phyloP scores from a whole-genome alignment of 2,888 invertebrate genomes.

The Rhingia rostrata region DNA sequence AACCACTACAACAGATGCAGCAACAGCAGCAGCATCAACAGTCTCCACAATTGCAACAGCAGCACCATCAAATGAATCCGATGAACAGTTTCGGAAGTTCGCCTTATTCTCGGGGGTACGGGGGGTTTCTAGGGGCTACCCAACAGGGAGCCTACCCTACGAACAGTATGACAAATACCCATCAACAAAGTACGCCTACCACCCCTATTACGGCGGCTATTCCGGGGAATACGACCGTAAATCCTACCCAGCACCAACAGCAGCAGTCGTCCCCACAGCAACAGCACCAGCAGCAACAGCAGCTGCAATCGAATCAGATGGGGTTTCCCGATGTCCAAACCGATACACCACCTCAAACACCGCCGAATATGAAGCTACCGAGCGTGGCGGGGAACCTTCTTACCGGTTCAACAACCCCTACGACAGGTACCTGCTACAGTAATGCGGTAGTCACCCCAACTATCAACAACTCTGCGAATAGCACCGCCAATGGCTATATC shows the following conservation, averaged over 20 bases:
- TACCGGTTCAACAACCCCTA: constrained; percentile 85
- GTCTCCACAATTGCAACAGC: constrained; percentile 78
- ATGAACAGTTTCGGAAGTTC: constrained; percentile 84
- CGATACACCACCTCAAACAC: constrained; percentile 96
- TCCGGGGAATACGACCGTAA: constrained; percentile 75
- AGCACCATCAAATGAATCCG: constrained; percentile 78
- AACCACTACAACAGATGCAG: constrained; percentile 66
- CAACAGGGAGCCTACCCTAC: constrained; percentile 78
- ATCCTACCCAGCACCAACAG: constrained; percentile 75
- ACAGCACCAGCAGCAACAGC: constrained; percentile 77
- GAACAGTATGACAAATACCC: constrained; percentile 79
- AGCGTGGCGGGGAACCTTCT: constrained; percentile 90
- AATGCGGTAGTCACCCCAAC: constrained; percentile 74
- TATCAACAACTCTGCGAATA: constrained; percentile 76
- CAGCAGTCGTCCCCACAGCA: constrained; percentile 78
- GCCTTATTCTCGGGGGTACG: constrained; percentile 86
- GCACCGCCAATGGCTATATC: constrained; percentile 71
- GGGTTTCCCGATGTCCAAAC: constrained; percentile 93
- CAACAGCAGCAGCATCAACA: constrained; percentile 78
- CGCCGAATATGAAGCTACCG: constrained; percentile 95
- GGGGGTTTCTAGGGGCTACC: constrained; percentile 86
- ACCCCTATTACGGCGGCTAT: constrained; percentile 80
- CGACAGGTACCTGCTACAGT: constrained; percentile 84
- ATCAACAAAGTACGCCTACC: constrained; percentile 80
- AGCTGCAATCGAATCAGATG: constrained; percentile 83